Evolutionary conservation across 2,888 invertebrate species (phyloP), one percentile per base, ranked within the genome.

Genomic region (Mythimna ferrago): DNA sequence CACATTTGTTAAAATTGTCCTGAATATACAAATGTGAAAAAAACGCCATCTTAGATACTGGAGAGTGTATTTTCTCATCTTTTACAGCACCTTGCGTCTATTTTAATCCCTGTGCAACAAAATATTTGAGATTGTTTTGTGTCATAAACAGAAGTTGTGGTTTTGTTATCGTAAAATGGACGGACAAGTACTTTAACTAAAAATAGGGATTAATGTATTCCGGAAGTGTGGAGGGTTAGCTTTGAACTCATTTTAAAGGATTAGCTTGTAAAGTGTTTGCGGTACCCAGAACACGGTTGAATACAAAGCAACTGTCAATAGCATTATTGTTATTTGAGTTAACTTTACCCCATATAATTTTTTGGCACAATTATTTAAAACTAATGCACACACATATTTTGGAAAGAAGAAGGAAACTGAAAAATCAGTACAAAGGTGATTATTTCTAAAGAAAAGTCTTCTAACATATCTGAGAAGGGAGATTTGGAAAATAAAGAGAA

Each of bases 171-270:
- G 64, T 57, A 48, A 63, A 73, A 69, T 53, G 60, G 63, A 69
- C 56, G 63, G 64, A 58, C 38, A 64, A 78, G 78, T 80, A 60
- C 75, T 83, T 74, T 26, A 71, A 79, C 74, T 71, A 71, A 78
- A 83, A 74, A 83, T 72, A 78, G 60, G 61, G 78, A 80, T 83
- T 85, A 81, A 85, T 74, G 71, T 81, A 69, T 76, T 78, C 75
- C 86, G 84, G 86, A 83, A 81, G 76, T 72, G 68, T 62, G 41
- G 51, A 67, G 73, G 70, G 66, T 73, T 73, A 73, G 73, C 73
- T 80, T 83, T 75, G 83, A 82, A 79, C 64, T 66, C 58, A 7
- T 51, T 51, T 51, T 51, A 51, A 51, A 51, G 51, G 51, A 19
- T 51, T 19, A 51, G 44, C 16, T 48, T 48, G 54, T 65, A 51